Percentiles rank a stretch among this genome's conserved stretches.
Conservation (phyloP, 2,888 invertebrate species). For the Campoletis raptor region DNA sequence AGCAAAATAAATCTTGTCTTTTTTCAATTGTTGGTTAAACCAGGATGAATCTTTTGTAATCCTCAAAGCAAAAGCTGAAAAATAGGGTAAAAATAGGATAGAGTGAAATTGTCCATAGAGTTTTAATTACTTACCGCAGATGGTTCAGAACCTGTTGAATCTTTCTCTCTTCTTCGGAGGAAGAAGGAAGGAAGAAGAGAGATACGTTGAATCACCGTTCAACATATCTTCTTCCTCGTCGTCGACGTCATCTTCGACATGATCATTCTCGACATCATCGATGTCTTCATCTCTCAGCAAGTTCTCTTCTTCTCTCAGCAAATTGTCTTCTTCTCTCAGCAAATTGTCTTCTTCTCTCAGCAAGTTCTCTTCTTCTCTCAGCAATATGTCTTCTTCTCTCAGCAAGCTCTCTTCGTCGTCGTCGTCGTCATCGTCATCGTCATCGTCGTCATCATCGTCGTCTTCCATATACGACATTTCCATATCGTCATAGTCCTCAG, state of each 20-base stretch:
- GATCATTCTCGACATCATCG: conserved; percentile 74
- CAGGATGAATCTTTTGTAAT: neutral
- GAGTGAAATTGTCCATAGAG: neutral
- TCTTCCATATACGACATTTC: conserved; percentile 78
- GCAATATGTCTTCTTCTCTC: conserved; percentile 74
- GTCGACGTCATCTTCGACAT: conserved; percentile 73
- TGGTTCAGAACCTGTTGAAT: conserved; percentile 74
- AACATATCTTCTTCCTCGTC: conserved; percentile 75
- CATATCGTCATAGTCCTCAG: conserved; percentile 81
- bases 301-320: conserved; percentile 72
- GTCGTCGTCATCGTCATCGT: conserved; percentile 77
- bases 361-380: conserved; percentile 74
- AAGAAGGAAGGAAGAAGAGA: too few species aligned
- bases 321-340: conserved; percentile 75
- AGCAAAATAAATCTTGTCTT: too few species aligned
- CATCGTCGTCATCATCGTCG: conserved; percentile 75
- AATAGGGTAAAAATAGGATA: neutral
- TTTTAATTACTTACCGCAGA: conserved; percentile 76
- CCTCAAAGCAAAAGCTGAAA: neutral
- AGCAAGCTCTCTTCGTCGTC: conserved; percentile 77
- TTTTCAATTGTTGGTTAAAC: too few species aligned
- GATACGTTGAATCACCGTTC: conserved; percentile 51
- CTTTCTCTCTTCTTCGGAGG: conserved; percentile 61
- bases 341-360: conserved; percentile 77
- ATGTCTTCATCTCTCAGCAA: conserved; percentile 77